Evolutionary conservation across 1,140 invertebrate species (phyloP).

Genomic region (Platorchestia sp.): DNA sequence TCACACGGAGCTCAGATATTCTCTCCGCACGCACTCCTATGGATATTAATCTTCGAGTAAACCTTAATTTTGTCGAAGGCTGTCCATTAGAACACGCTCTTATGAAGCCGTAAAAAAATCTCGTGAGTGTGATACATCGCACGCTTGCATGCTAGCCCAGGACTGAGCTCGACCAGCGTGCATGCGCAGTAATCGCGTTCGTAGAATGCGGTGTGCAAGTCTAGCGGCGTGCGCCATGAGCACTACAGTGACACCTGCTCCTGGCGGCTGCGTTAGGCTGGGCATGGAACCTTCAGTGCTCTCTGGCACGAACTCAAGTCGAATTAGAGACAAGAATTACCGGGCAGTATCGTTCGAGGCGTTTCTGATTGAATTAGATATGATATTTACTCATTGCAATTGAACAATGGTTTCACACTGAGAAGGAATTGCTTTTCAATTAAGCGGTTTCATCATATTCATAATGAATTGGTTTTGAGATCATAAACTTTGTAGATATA

Average conservation of each 20-base stretch:
- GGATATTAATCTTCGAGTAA: constrained; percentile 40
- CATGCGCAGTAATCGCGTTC: neutral
- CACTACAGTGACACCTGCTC: neutral
- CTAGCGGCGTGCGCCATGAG: neutral
- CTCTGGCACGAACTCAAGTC: too few species aligned
- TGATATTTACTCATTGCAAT: too few species aligned
- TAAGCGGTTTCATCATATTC: too few species aligned
- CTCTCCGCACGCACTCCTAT: neutral
- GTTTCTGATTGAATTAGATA: too few species aligned
- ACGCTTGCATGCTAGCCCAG: neutral
- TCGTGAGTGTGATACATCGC: neutral
- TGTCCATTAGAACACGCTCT: constrained; percentile 18
- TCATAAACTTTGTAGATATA: too few species aligned
- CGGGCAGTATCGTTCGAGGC: too few species aligned
- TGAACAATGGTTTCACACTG: too few species aligned
- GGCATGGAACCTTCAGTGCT: too few species aligned
- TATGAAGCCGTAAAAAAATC: constrained; percentile 10
- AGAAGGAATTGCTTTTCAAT: too few species aligned
- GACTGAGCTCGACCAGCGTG: neutral
- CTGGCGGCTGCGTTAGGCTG: too few species aligned
- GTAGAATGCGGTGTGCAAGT: neutral
- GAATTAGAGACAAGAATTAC: too few species aligned
- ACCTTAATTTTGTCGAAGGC: constrained; percentile 18
- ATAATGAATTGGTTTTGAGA: too few species aligned
- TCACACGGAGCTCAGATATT: neutral